Evolutionary conservation across 1,140 invertebrate genomes (phyloP).

Genomic region (Sminthurides bifidus): DNA sequence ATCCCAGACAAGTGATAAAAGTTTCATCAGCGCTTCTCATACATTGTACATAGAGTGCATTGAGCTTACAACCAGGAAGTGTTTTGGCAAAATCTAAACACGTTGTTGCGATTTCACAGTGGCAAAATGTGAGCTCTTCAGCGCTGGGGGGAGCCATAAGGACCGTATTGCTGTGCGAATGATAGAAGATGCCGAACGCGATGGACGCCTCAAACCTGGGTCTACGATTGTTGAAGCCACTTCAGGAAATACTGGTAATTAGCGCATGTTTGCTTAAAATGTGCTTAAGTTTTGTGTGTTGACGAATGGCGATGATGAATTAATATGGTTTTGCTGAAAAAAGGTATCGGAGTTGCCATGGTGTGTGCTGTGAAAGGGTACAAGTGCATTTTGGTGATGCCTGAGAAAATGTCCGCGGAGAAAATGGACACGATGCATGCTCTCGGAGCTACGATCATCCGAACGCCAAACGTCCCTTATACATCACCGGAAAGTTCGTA

Average conservation of each 20-base stretch:
- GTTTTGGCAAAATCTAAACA: too few relatives aligned
- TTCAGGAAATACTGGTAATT: constrained; percentile 37
- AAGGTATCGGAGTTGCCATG: constrained; percentile 36
- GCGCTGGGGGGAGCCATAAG: constrained; percentile 34
- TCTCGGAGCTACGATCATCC: constrained; percentile 34
- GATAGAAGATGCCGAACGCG: constrained; percentile 36
- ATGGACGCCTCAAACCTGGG: constrained; percentile 36
- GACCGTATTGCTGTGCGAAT: constrained; percentile 34
- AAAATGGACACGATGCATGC: constrained; percentile 32
- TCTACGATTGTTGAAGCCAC: constrained; percentile 37
- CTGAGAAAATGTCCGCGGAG: constrained; percentile 37
- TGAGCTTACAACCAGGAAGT: too few relatives aligned
- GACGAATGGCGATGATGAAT: background rate
- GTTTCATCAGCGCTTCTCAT: constrained; percentile 1
- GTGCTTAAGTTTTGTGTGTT: background rate
- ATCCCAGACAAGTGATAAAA: too few relatives aligned
- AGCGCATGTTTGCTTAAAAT: too few relatives aligned
- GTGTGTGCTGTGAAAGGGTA: constrained; percentile 37
- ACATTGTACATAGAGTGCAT: background rate
- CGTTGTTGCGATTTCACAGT: constrained; percentile 16
- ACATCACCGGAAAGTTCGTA: constrained; percentile 19
- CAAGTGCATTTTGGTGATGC: constrained; percentile 38
- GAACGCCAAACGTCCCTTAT: constrained; percentile 22
- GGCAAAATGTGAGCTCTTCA: constrained; percentile 34
- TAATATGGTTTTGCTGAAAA: constrained; percentile 3